Evolutionary conservation across 64 coral and sea anemone species (phyloP), one percentile per base, ranked within the genome.

Genomic region (Stichodactyla helianthus): DNA sequence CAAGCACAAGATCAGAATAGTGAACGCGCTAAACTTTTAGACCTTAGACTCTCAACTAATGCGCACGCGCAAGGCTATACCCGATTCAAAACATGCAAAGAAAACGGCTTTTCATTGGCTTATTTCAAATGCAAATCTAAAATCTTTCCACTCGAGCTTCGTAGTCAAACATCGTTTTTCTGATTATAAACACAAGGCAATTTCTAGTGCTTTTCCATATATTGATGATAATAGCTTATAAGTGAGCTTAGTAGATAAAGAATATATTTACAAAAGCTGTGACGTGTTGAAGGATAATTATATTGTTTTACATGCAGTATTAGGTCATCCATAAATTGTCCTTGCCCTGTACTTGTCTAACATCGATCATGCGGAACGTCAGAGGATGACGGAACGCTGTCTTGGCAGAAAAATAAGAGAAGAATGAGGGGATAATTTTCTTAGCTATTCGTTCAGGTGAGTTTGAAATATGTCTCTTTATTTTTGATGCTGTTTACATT

Each of bases 1-100:
- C 68, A 74, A 8, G 5, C 17, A 10, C 5, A 81, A 19, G 78
- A 81, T 81, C 78, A 81, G 17, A 14, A 80, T 53, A 81, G 78
- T 54, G 52, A 51, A 81, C 78, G 78, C 78, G 78, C 0, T 81
- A 81, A 54, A 81, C 50, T 81, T 81, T 51, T 54, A 81, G 78
- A 81, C 78, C 78, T 19, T 81, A 81, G 51, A 79, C 77, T 81
- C 51, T 17, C 17, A 44, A 2, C 78, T 51, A 54, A 51, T 81
- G 14, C 78, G 78, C 78, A 81, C 6, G 35, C 78, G 78, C 51
- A 81, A 22, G 5, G 1, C 35, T 71, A 7, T 10, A 19, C 0
- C 2, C 1, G n/a, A 4, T 53, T 0, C 0, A 7, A 10, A 19
- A 81, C 78, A 19, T 81, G 4, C 50, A 81, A 52, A 81, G 78